Evolutionary conservation across 2,113 vertebrate genomes (phyloP), one percentile per base, ranked within the genome.

Genomic region (Oreochromis aureus): DNA sequence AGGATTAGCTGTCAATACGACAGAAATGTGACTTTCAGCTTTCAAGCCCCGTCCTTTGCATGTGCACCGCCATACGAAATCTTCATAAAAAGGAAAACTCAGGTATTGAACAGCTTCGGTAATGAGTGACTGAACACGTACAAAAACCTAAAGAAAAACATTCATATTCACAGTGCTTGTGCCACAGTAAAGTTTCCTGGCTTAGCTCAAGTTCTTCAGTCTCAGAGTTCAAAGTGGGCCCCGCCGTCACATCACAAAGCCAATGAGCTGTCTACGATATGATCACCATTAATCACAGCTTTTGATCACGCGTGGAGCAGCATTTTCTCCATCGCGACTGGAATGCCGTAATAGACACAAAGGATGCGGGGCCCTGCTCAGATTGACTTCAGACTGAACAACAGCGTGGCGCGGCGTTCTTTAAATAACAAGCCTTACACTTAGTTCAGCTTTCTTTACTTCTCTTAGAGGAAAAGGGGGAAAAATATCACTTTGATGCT

Each of bases 401-500:
- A 89, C 83, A 88, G 84, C 41, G 10, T 69, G 71, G 46, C n/a
- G 55, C 11, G 6, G 59, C 18, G 18, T 79, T 86, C 76, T 34
- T 81, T 87, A 76, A 88, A 53, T 80, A 89, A 93, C 80, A 84
- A 61, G 91, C 87, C 58, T 51, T 83, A 86, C 24, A 36, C 66
- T 86, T 19, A 51, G 55, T 61, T 79, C 69, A 63, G 55, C 61
- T 81, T 84, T 90, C 73, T 85, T 89, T 86, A 92, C 81, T 86
- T 92, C 82, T 84, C 27, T 78, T 83, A 82, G 81, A 88, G 80
- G 73, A 79, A 63, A 80, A 66, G 34, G 19, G 59, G 59, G 83
- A 48, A 46, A 94, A 86, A 93, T 96, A 95, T 96, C 39, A 85
- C 96, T 97, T 97, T 97, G 97, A 97, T 97, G 96, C 95, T 97